Percentiles rank a stretch among this genome's conserved stretches.
Conservation (phyloP, 2,888 invertebrate genomes). For the Esperia sulphurella region DNA sequence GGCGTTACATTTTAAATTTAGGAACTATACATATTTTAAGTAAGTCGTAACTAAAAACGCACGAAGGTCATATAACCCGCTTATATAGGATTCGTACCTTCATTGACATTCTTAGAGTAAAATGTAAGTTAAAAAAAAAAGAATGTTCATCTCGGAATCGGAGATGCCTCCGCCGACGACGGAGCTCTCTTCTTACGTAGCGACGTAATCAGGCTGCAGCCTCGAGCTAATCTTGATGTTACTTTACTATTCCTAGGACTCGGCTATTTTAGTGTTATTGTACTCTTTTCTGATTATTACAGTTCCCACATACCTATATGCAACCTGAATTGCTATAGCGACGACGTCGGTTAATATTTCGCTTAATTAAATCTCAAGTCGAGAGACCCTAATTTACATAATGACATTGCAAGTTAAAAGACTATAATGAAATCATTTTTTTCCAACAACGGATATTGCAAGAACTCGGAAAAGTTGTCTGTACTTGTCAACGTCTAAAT, state of each 20-base stretch:
- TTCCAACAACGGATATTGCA: slow-evolving; percentile 36
- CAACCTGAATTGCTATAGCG: slow-evolving; percentile 10
- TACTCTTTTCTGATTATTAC: slow-evolving; percentile 54
- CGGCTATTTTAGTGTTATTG: slow-evolving; percentile 48
- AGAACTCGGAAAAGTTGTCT: slow-evolving; percentile 49
- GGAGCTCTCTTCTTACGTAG: slow-evolving; percentile 53
- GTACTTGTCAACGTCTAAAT: slow-evolving; percentile 64
- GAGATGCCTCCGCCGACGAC: slow-evolving; percentile 32
- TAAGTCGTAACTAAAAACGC: neutral
- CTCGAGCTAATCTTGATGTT: slow-evolving; percentile 69
- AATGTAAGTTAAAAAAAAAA: slow-evolving; percentile 7
- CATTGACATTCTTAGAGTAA: neutral
- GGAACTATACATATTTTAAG: too few relatives aligned
- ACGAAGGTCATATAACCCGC: neutral
- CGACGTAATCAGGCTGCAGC: slow-evolving; percentile 67
- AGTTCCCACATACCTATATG: slow-evolving; percentile 20
- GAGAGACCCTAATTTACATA: slow-evolving; percentile 33
- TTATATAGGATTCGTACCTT: neutral
- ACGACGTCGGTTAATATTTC: slow-evolving; percentile 15
- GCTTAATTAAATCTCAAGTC: slow-evolving; percentile 33
- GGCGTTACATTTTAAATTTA: too few relatives aligned
- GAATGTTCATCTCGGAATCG: slow-evolving; percentile 50
- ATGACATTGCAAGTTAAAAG: slow-evolving; percentile 37
- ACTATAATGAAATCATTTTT: slow-evolving; percentile 26
- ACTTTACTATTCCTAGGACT: slow-evolving; percentile 47